Conservation (phyloP, 1,140 invertebrate species). For the Dendrolimus punctatus region DNA sequence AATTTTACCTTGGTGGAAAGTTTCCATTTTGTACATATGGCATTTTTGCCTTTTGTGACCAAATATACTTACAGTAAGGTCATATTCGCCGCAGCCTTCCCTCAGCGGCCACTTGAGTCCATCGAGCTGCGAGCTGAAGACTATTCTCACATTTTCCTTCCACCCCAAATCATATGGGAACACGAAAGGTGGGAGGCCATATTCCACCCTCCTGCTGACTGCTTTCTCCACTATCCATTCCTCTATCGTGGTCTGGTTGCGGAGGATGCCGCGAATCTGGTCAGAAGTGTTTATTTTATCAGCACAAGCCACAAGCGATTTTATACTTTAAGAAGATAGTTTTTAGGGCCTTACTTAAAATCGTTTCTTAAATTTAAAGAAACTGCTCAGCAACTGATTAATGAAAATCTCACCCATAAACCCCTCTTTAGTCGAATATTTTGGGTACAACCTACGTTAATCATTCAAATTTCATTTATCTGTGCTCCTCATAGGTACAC, state of each 20-base stretch:
- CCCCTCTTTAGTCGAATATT: no score
- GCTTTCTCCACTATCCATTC: slow-evolving; percentile 96
- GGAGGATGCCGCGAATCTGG: slow-evolving; percentile 84
- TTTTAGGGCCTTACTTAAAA: no score
- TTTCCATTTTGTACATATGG: no score
- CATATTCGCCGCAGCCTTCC: slow-evolving; percentile 88
- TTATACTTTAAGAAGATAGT: no score
- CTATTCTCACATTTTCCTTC: slow-evolving; percentile 80
- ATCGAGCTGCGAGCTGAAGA: slow-evolving; percentile 80
- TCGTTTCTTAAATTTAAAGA: no score
- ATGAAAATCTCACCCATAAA: no score
- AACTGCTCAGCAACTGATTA: no score
- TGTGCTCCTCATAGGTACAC: no score
- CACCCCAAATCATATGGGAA: slow-evolving; percentile 93
- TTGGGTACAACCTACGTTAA: no score
- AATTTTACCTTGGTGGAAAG: no score
- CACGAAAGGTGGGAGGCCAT: slow-evolving; percentile 75
- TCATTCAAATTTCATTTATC: no score
- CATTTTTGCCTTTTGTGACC: neutral
- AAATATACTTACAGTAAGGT: slow-evolving; percentile 84
- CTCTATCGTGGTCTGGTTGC: slow-evolving; percentile 95
- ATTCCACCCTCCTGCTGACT: slow-evolving; percentile 74
- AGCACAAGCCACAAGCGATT: no score
- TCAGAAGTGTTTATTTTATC: slow-evolving; percentile 14
- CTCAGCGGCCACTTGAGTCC: slow-evolving; percentile 91